These are phyloP conservation scores for Drosophila pachea DNA, from an alignment of 1,140 invertebrate genomes.

Conservation along the genomic window DNA sequence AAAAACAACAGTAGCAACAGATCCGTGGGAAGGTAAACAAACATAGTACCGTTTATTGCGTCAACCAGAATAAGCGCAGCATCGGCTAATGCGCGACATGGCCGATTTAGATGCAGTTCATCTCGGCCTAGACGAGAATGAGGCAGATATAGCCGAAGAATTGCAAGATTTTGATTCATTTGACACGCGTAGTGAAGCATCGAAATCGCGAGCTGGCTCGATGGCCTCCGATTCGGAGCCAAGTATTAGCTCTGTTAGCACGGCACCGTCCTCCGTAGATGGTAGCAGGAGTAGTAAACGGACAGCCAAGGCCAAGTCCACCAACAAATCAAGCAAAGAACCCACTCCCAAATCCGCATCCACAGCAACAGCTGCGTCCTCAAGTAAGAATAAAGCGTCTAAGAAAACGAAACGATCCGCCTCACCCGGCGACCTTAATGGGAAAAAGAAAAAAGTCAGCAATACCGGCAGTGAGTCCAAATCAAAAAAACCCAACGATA, in stretches of 20 bases:
- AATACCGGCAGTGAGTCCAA: conserved; percentile 79
- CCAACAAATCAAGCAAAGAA: conserved; percentile 78
- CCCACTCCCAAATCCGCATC: conserved; percentile 23
- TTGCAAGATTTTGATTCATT: conserved; percentile 83
- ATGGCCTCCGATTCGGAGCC: conserved; percentile 83
- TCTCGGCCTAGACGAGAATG: conserved; percentile 84
- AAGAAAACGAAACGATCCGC: conserved; percentile 38
- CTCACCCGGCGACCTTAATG: conserved; percentile 58
- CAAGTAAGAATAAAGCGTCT: conserved; percentile 25
- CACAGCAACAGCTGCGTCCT: conserved; percentile 7
- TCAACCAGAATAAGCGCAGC: conserved; percentile 13
- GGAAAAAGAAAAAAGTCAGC: conserved; percentile 56
- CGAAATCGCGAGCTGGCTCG: conserved; percentile 80
- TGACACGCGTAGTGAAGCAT: conserved; percentile 90
- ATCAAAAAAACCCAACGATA: conserved; percentile 79
- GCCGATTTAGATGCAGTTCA: conserved; percentile 83
- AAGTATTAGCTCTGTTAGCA: conserved; percentile 87
- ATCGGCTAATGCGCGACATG: conserved; percentile 73
- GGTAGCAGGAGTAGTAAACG: conserved; percentile 80
- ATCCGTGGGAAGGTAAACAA: conserved; percentile 57
- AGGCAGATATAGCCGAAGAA: conserved; percentile 86
- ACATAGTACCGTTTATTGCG: conserved; percentile 20
- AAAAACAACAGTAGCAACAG: conserved; percentile 7
- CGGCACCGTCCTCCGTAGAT: conserved; percentile 79
- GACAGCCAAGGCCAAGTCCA: conserved; percentile 80